Conservation (phyloP, 2,113 vertebrate species). For the Gavia stellata region DNA sequence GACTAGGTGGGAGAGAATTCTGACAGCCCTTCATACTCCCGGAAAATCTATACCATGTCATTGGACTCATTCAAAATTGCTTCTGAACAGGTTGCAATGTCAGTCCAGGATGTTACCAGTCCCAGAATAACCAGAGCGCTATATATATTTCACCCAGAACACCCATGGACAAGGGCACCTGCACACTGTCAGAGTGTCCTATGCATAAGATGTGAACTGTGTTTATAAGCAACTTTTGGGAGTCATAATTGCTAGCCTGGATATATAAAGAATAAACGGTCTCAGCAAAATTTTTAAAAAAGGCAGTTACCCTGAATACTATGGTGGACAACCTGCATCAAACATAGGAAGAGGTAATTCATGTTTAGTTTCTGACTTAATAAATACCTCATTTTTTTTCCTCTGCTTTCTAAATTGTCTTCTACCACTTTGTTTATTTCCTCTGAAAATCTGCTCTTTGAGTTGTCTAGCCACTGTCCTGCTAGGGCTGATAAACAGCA, state of each 20-base stretch:
- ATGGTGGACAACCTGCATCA: background rate
- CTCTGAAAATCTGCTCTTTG: background rate
- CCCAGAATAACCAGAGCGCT: constrained; percentile 39
- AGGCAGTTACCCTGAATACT: background rate
- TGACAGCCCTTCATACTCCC: background rate
- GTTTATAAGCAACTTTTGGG: background rate
- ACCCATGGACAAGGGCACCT: background rate
- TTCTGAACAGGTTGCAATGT: constrained; percentile 16
- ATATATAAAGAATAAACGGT: background rate
- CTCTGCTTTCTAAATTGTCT: background rate
- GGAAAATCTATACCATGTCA: constrained; percentile 37
- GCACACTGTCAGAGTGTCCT: background rate
- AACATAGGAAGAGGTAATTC: background rate
- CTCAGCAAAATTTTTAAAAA: background rate
- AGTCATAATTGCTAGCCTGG: background rate
- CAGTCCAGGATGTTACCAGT: background rate
- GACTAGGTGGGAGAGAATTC: background rate
- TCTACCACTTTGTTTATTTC: background rate
- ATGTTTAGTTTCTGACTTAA: background rate
- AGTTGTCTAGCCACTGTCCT: background rate
- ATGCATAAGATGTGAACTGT: background rate
- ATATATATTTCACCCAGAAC: background rate
- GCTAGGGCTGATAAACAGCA: background rate
- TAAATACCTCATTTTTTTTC: accelerated
- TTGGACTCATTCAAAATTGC: constrained; percentile 2